Evolutionary conservation across 2,797 vertebrate genomes (phyloP).

Genomic region (Karalla daura): DNA sequence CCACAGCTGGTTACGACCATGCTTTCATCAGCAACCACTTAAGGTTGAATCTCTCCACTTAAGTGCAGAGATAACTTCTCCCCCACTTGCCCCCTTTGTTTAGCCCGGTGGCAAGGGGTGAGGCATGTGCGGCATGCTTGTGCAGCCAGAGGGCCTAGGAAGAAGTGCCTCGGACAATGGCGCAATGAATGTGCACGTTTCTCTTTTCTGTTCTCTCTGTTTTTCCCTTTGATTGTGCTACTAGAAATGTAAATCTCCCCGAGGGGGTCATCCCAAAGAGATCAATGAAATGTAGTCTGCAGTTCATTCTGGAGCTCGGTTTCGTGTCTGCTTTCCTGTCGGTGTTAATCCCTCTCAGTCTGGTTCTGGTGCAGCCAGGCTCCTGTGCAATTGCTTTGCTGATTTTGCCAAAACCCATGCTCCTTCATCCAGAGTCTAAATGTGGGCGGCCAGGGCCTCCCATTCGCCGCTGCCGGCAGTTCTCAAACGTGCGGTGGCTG

Average conservation of each 20-base stretch:
- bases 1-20: too few species aligned
- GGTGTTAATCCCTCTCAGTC: slow-evolving; percentile 19
- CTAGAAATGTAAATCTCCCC: too few species aligned
- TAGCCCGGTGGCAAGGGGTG: slow-evolving; percentile 35
- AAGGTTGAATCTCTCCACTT: too few species aligned
- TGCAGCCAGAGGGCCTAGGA: slow-evolving; percentile 60
- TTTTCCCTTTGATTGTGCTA: too few species aligned
- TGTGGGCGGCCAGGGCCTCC: slow-evolving; percentile 3
- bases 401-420: neutral
- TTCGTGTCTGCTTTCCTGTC: slow-evolving; percentile 9
- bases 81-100: slow-evolving; percentile 50
- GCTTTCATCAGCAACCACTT: slow-evolving; percentile 50
- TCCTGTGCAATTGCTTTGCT: neutral
- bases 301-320: slow-evolving; percentile 38
- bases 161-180: slow-evolving; percentile 45
- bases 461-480: slow-evolving; percentile 5
- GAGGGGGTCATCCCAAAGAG: too few species aligned
- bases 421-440: neutral
- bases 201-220: too few species aligned
- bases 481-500: neutral
- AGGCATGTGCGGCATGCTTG: slow-evolving; percentile 16
- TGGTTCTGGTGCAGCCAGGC: neutral
- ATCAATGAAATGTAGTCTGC: too few species aligned
- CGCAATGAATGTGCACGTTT: slow-evolving; percentile 57
- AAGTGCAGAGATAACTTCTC: slow-evolving; percentile 38